phyloP scores from a whole-genome alignment of 1,140 invertebrate species.

The Heterodera schachtii region DNA sequence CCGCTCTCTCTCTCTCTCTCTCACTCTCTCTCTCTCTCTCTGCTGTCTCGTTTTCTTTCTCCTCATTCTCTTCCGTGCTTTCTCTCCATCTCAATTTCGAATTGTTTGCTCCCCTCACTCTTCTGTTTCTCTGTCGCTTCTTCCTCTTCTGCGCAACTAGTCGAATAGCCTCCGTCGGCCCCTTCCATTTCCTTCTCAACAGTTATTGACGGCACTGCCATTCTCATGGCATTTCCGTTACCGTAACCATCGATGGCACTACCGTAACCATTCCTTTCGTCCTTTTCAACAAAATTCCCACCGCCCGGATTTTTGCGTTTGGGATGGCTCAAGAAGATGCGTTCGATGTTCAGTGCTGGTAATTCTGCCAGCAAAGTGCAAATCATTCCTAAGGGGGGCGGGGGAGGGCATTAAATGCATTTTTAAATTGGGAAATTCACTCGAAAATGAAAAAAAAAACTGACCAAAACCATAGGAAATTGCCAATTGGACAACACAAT shows the following conservation, averaged over 20 bases:
- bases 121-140: background rate
- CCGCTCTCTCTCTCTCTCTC: background rate
- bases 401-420: conserved; percentile 20
- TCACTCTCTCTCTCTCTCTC: background rate
- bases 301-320: conserved; percentile 21
- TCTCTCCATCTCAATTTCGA: background rate
- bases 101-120: background rate
- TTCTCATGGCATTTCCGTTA: conserved; percentile 3
- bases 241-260: conserved; percentile 5
- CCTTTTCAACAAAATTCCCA: conserved; percentile 12
- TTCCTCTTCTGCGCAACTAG: background rate
- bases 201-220: conserved; percentile 1
- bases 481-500: conserved; percentile 60
- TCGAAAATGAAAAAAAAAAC: conserved; percentile 26
- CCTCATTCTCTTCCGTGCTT: background rate
- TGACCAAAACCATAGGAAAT: conserved; percentile 61
- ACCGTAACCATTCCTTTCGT: conserved; percentile 8
- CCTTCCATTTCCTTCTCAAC: conserved; percentile 17
- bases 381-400: conserved; percentile 45
- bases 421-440: conserved; percentile 9
- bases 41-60: background rate
- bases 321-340: conserved; percentile 44
- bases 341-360: conserved; percentile 62
- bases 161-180: conserved; percentile 2
- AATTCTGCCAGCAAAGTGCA: conserved; percentile 58